Base-by-base conservation (phyloP, 1,140 invertebrate species). In the Fopius arisanus region DNA sequence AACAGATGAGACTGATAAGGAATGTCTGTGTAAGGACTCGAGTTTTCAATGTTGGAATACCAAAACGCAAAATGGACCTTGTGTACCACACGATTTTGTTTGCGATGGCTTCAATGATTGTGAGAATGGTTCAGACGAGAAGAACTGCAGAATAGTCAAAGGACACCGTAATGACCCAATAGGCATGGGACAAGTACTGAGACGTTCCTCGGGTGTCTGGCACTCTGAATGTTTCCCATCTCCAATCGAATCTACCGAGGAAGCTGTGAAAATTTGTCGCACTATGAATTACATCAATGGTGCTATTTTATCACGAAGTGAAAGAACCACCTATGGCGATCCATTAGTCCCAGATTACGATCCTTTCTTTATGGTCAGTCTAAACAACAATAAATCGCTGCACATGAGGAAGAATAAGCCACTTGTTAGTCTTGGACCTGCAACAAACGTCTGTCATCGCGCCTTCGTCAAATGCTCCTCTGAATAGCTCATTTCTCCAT, bases 101-200 rank as follows among this genome's bases (percentile, higher is more conserved):
- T 95, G 94, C 79, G 94, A 95, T 78, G 92, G 90, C 12, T 82
- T 91, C 2, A 75, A 78, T 0, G 94, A 95, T 78, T 95, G 94
- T 83, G 89, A 90, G 0, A 87, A 91, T 73, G 91, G 90, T 2
- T 91, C 93, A 51, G 94, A 95, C 79, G 94, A 95, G 81, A 75
- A 78, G 5, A 41, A 81, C 6, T 93, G 92, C 67, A 80, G 83
- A 62, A 87, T 80, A 28, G 68, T 84, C 14, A 69, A 70, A 72
- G 63, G 74, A 9, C 73, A 77, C 26, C 66, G 67, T 12, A 59
- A 72, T 2, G 54, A 77, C 40, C 76, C 75, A 84, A 23, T 75
- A 16, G 86, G 86, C 26, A 86, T 81, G 19, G 91, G 91, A 1
- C 90, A 92, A 80, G 84, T 92, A 0, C 82, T 90, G 28, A 82